phyloP scores from a whole-genome alignment of 1,140 invertebrate species.

The Sinonovacula constricta region DNA sequence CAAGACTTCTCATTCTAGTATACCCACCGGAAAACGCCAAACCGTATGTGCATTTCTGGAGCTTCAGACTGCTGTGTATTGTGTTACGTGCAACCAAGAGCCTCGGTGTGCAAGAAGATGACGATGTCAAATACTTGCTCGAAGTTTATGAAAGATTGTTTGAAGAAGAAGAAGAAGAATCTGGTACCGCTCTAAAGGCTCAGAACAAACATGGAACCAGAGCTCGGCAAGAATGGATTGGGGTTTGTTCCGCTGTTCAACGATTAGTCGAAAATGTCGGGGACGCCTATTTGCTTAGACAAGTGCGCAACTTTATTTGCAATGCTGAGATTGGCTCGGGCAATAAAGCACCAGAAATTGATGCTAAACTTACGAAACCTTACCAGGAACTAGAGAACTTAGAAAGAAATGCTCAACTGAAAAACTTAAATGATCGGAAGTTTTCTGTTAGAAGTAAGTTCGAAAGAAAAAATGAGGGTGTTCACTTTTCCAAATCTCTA shows the following conservation, averaged over 20 bases:
- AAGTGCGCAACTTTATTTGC: conserved; percentile 41
- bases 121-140: conserved; percentile 20
- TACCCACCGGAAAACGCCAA: background rate
- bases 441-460: too few relatives aligned
- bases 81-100: conserved; percentile 18
- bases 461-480: too few relatives aligned
- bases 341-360: too few relatives aligned
- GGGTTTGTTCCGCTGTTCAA: conserved; percentile 30
- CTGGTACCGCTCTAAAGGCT: background rate
- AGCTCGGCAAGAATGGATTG: conserved; percentile 25
- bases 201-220: background rate
- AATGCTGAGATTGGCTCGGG: conserved; percentile 39
- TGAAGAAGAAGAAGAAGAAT: background rate
- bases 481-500: too few relatives aligned
- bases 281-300: background rate
- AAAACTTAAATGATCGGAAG: background rate
- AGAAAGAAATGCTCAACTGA: background rate
- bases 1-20: too few relatives aligned
- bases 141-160: conserved; percentile 14
- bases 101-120: conserved; percentile 11
- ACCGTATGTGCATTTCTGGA: conserved; percentile 15
- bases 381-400: background rate
- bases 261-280: conserved; percentile 18
- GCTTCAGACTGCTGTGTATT: conserved; percentile 14
- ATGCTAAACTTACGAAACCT: too few relatives aligned